phyloP scores from a whole-genome alignment of 30 jellyfish, hydroid and myxozoan species.

The Hydractinia echinata region DNA sequence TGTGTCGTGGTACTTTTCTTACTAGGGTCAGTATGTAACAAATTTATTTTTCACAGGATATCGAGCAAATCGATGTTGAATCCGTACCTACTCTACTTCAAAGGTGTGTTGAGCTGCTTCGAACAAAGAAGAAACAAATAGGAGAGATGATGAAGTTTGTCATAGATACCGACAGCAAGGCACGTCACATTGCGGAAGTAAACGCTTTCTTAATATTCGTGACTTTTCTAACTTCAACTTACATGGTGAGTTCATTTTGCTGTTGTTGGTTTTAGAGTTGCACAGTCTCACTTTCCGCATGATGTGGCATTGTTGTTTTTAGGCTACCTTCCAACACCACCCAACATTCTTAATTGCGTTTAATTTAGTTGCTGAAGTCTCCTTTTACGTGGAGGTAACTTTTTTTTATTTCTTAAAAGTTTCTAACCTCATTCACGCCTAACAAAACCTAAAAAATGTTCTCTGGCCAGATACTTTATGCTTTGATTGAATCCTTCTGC shows the following conservation, averaged over 20 bases:
- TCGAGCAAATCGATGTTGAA: constrained; percentile 1
- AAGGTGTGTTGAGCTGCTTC: background rate
- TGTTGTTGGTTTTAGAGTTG: background rate
- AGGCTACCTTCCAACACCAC: constrained; percentile 56
- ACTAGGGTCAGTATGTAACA: background rate
- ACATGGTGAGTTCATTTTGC: constrained; percentile 37
- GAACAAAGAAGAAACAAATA: constrained; percentile 21
- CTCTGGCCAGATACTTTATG: too few relatives aligned
- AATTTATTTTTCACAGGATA: too few relatives aligned
- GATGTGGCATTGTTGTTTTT: background rate
- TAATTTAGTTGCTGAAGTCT: constrained; percentile 49
- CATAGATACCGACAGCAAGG: constrained; percentile 32
- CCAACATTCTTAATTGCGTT: constrained; percentile 3
- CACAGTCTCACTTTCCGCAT: background rate
- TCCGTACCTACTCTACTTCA: constrained; percentile 9
- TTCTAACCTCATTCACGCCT: too few relatives aligned
- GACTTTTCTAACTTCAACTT: constrained; percentile 48
- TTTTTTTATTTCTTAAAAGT: too few relatives aligned
- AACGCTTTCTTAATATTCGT: constrained; percentile 39
- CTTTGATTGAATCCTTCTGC: too few relatives aligned
- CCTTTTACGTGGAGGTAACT: constrained; percentile 58
- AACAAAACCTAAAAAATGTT: too few relatives aligned
- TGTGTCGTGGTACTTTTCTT: background rate
- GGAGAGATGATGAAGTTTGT: constrained; percentile 30
- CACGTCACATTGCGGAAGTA: constrained; percentile 29